Base-by-base conservation (phyloP, 1,140 invertebrate genomes). In the Sipha flava region DNA sequence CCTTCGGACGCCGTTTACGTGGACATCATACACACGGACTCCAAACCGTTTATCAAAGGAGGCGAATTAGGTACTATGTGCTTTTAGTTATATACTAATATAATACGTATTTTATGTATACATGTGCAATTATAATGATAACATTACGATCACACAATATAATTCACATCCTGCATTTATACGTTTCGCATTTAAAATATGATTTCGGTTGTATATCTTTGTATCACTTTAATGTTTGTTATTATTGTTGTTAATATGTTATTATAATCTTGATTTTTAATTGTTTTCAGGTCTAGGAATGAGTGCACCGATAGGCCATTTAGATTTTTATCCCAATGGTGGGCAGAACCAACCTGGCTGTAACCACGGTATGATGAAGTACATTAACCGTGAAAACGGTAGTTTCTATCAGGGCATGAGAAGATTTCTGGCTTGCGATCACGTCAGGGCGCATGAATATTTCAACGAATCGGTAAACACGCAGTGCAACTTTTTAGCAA, bases 251-350 rank as follows among this genome's bases (percentile, higher is more conserved):
- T 26, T 5, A 26, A 6, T 18, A 26, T 14, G 10, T 29, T 57
- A 1, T 29, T 16, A 62, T 34, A n/a, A n/a, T n/a, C 2, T 59
- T 62, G 18, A n/a, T 45, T 18, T 9, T 40, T 40, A 2, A 21
- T 66, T 66, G 12, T 21, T 21, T 66, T 7, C 7, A 88, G 92
- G 92, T 82, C 87, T 94, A 16, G 94, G 94, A 29, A 93, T 95
- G 83, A 82, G 83, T 49, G 91, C 95, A 83, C 88, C 91, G 0
- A 90, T 93, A 45, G 94, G 93, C 0, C 94, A 96, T 84, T 90
- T 95, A 1, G 95, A 97, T 85, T 97, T 95, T 86, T 96, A 92
- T 85, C 94, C 94, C 0, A 97, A 96, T 83, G 93, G 94, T 0
- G 95, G 95, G 0, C 88, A 89, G 7, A 89, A 91, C 81, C 95